Percentiles rank a stretch among this genome's conserved stretches.
These are phyloP conservation scores for Gymnocypris eckloni DNA, from an alignment of 2,797 vertebrate genomes.

Conservation along the genomic window DNA sequence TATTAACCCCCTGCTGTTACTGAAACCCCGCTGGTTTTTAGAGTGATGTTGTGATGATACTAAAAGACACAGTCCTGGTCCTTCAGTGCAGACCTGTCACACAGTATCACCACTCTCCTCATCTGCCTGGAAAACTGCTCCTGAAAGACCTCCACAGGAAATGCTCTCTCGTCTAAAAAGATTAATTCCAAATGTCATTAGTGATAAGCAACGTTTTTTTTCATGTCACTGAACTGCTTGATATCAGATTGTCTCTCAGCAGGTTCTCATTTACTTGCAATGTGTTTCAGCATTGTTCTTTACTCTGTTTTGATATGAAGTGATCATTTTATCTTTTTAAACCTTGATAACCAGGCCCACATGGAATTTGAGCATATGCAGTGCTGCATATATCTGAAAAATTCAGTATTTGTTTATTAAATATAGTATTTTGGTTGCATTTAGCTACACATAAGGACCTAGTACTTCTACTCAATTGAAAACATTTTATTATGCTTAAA, in stretches of 20 bases:
- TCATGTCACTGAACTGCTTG: constrained; percentile 26
- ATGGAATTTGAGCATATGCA: background rate
- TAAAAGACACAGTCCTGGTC: constrained; percentile 34
- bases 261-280: background rate
- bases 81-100: constrained; percentile 51
- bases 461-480: background rate
- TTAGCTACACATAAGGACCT: background rate
- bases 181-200: constrained; percentile 36
- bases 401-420: background rate
- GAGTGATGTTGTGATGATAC: constrained; percentile 32
- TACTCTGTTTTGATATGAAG: background rate
- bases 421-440: background rate
- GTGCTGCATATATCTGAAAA: background rate
- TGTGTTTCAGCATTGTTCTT: background rate
- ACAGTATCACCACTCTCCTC: constrained; percentile 29
- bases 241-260: constrained; percentile 36
- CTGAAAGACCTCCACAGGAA: constrained; percentile 40
- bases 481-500: background rate
- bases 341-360: background rate
- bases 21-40: constrained; percentile 14
- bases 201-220: constrained; percentile 32
- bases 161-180: constrained; percentile 31
- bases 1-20: constrained; percentile 45
- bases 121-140: constrained; percentile 18
- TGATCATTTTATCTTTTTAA: background rate